Evolutionary conservation across 2,797 vertebrate genomes (phyloP).

Genomic region (Gallirallus australis): DNA sequence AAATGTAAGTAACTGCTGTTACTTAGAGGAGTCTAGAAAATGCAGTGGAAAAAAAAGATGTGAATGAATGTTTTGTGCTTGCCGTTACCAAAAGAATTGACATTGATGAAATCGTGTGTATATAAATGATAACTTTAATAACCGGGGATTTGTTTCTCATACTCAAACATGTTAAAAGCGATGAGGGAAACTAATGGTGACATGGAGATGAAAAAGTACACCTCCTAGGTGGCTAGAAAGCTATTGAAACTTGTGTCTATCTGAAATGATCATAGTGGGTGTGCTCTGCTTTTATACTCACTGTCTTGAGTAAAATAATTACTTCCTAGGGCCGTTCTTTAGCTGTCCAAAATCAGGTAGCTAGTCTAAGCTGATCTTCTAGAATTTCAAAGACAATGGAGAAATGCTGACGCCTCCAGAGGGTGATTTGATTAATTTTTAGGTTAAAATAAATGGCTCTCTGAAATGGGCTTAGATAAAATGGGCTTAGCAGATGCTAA

Average conservation of each 20-base stretch:
- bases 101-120: not conserved
- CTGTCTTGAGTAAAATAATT: not conserved
- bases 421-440: not conserved
- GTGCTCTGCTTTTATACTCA: not conserved
- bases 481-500: not conserved
- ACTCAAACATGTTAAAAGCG: not conserved
- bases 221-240: not conserved
- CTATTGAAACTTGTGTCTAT: not conserved
- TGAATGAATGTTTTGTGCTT: not conserved
- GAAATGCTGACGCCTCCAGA: not conserved
- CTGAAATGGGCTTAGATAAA: not conserved
- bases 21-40: not conserved
- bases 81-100: not conserved
- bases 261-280: not conserved
- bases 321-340: not conserved
- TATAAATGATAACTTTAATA: not conserved
- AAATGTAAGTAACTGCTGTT: conserved; percentile 84
- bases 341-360: not conserved
- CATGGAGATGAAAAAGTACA: not conserved
- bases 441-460: not conserved
- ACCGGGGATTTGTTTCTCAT: not conserved
- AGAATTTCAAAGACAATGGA: not conserved
- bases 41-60: not conserved
- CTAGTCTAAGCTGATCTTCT: not conserved
- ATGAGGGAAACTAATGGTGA: not conserved